A percentile compares a stretch with the other conserved stretches of the same genome.
phyloP scores from a whole-genome alignment of 2,797 vertebrate genomes.

The Loriculus beryllinus region DNA sequence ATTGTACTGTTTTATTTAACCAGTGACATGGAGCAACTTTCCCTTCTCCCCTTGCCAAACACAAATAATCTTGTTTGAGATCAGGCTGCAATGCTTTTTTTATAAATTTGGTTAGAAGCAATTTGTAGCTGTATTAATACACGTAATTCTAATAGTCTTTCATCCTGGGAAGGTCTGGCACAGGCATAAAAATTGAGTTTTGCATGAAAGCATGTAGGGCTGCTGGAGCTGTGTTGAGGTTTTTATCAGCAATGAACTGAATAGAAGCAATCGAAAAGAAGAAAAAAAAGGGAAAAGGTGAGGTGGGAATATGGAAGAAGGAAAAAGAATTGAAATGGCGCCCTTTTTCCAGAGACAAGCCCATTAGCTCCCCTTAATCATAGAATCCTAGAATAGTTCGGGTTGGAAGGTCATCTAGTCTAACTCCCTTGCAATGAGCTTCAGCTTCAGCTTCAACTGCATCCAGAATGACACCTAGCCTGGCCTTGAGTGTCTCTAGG shows the following conservation, averaged over 20 bases:
- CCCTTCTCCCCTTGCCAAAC: not conserved
- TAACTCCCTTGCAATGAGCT: not conserved
- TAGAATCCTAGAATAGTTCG: not conserved
- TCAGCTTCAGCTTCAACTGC: not conserved
- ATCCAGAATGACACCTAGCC: not conserved
- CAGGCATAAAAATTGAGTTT: not conserved
- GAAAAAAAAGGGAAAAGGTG: fast-evolving
- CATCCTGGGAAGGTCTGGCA: not conserved
- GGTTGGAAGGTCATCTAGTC: not conserved
- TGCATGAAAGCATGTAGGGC: not conserved
- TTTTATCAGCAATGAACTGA: not conserved
- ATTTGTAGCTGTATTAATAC: not conserved
- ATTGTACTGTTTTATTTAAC: not conserved
- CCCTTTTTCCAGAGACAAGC: not conserved
- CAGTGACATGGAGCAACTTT: not conserved
- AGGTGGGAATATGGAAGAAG: not conserved
- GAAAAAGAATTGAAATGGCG: not conserved
- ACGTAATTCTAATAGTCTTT: not conserved
- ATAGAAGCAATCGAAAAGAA: not conserved
- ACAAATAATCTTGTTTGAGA: not conserved
- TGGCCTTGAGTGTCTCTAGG: not conserved
- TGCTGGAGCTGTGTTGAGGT: not conserved
- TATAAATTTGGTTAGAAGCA: not conserved
- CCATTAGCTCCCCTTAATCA: not conserved
- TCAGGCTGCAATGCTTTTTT: not conserved